Conservation (phyloP, 2,888 invertebrate genomes). For the Drosophila maculinotata region DNA sequence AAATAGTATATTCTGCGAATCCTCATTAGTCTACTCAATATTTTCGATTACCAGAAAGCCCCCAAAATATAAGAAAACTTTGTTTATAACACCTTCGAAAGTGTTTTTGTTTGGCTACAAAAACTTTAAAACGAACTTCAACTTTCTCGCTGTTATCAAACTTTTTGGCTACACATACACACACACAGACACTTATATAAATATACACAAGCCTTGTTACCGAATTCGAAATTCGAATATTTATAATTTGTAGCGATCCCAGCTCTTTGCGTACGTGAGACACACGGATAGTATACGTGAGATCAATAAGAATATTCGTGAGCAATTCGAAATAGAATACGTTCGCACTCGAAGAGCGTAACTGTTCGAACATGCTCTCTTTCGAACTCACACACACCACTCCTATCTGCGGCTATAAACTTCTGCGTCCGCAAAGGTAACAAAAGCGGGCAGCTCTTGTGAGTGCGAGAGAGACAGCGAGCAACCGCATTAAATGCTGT, state of each 20-base stretch:
- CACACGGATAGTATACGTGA: constrained; percentile 71
- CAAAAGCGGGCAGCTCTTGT: constrained; percentile 26
- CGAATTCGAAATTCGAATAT: constrained; percentile 50
- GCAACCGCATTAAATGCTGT: constrained; percentile 49
- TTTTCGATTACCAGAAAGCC: background rate
- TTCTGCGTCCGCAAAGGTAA: constrained; percentile 74
- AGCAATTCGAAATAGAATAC: constrained; percentile 36
- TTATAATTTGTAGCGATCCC: constrained; percentile 46
- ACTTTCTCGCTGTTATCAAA: constrained; percentile 60
- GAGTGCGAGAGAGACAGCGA: constrained; percentile 53
- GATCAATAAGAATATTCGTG: constrained; percentile 68
- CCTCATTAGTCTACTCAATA: background rate
- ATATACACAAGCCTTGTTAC: background rate
- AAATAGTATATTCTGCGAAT: background rate
- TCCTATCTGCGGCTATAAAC: constrained; percentile 59
- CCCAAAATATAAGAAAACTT: constrained; percentile 4
- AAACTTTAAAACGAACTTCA: constrained; percentile 27
- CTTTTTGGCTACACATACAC: constrained; percentile 34
- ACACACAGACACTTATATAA: background rate
- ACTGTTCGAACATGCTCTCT: constrained; percentile 66
- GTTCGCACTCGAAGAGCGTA: constrained; percentile 34
- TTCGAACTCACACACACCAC: constrained; percentile 56
- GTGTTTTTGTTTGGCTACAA: constrained; percentile 15
- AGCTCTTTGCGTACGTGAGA: constrained; percentile 37
- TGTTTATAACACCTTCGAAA: constrained; percentile 8